Percentiles rank a stretch among this genome's conserved stretches.
These are phyloP conservation scores for Chauna torquata DNA, from an alignment of 2,113 vertebrate genomes.

Conservation along the genomic window DNA sequence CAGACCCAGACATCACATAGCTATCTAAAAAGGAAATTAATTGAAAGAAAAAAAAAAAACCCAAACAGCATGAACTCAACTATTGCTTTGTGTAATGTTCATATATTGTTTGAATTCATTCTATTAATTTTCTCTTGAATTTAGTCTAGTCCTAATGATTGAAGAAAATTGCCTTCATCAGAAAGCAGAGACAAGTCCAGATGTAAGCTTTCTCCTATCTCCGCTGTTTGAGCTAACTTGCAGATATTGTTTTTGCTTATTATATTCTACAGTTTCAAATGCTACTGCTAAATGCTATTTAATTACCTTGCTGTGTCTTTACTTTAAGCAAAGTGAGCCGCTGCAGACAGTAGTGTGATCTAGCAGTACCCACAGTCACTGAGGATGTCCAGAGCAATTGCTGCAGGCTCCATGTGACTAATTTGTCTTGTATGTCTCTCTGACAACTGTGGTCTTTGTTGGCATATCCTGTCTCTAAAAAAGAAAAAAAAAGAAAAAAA, in stretches of 20 bases:
- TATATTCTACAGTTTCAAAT: neutral
- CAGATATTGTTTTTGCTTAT: neutral
- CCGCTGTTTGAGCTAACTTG: neutral
- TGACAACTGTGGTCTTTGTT: neutral
- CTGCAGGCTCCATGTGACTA: neutral
- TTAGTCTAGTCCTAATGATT: neutral
- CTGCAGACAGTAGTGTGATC: neutral
- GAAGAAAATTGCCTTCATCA: conserved; percentile 5
- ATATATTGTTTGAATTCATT: neutral
- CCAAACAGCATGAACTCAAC: neutral
- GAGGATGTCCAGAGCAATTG: neutral
- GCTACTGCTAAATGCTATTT: neutral
- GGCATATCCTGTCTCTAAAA: neutral
- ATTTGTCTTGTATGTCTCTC: neutral
- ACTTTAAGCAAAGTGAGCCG: neutral
- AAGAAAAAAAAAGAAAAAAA: neutral
- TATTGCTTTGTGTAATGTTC: neutral
- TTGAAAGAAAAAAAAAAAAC: neutral
- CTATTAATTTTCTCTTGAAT: conserved; percentile 13
- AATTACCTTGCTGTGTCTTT: neutral
- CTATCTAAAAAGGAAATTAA: conserved; percentile 57
- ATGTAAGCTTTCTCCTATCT: neutral
- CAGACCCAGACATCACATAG: conserved; percentile 4
- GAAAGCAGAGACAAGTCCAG: neutral
- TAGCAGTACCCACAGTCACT: neutral